Evolutionary conservation across 2,797 vertebrate species (phyloP), one percentile per base, ranked within the genome.

Genomic region (Syngnathus acus): DNA sequence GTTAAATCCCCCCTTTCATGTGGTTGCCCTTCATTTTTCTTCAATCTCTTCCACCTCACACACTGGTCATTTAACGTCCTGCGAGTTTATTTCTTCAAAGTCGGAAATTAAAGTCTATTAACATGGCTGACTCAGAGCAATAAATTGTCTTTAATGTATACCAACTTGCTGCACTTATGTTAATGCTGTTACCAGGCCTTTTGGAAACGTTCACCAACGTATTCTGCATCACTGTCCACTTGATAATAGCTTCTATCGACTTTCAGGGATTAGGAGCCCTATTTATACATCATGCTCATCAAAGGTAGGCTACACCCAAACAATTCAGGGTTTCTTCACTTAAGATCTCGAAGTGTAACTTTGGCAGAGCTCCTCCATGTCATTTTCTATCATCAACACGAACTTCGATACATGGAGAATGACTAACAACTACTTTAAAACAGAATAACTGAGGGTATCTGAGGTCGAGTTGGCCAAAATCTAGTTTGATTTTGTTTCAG

Each of bases 1-100:
- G 82, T 63, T 37, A 43, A 65, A 63, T 62, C 32, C 54, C 32
- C 54, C 65, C 61, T 66, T 79, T 77, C 68, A 79, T 84, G 75
- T 75, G 72, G 55, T 62, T 66, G 72, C 66, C 62, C 66, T 66
- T 77, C 55, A 62, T 77, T 80, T 58, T 50, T 4, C 9, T 63
- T 64, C 65, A 68, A 47, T 67, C 47, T 23, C 45, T 67, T 67
- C 21, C 68, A 71, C 71, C 63, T 69, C 58, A 68, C 64, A 73
- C 71, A 69, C 62, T 37, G 68, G 13, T 71, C 78, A 68, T 65
- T 59, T 68, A 76, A 72, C 48, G 26, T 71, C 60, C 63, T 39
- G 48, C 23, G 4, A 68, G 40, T 68, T 32, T 43, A 51, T 72
- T 75, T 77, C 9, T 51, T 60, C 58, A 65, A 61, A 62, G 55